Percentiles rank a stretch among this genome's conserved stretches.
phyloP scores from a whole-genome alignment of 2,888 invertebrate genomes.

The Ectemnius continuus region DNA sequence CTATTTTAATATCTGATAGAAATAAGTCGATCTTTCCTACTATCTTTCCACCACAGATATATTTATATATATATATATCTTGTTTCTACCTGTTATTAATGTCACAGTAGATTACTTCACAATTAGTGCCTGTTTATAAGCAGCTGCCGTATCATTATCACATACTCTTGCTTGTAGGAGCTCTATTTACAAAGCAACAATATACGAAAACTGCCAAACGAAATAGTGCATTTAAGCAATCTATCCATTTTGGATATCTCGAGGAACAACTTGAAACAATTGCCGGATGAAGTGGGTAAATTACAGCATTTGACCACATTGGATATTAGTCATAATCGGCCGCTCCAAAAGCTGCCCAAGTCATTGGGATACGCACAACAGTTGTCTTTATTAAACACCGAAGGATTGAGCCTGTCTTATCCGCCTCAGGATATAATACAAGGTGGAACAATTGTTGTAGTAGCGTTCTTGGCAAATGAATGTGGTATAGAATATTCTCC shows the following conservation, averaged over 20 bases:
- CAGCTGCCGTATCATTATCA: background rate
- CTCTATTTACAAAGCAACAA: conserved; percentile 87
- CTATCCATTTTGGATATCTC: conserved; percentile 86
- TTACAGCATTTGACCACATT: conserved; percentile 82
- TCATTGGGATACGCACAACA: conserved; percentile 84
- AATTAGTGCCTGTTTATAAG: conserved; percentile 5
- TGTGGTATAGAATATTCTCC: conserved; percentile 80
- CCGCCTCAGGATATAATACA: conserved; percentile 83
- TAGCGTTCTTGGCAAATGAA: conserved; percentile 73
- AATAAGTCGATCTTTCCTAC: too few relatives aligned
- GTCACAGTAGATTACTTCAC: conserved; percentile 6
- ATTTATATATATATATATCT: background rate
- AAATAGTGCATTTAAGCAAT: conserved; percentile 82
- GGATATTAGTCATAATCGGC: conserved; percentile 82
- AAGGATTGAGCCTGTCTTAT: conserved; percentile 82
- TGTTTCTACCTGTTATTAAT: background rate
- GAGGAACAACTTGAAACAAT: conserved; percentile 83
- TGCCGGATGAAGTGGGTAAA: conserved; percentile 83
- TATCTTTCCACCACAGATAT: too few relatives aligned
- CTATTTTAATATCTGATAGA: too few relatives aligned
- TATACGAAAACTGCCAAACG: conserved; percentile 84
- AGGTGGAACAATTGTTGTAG: conserved; percentile 82
- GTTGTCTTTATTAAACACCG: conserved; percentile 82
- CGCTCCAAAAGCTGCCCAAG: conserved; percentile 82
- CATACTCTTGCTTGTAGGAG: conserved; percentile 79